phyloP scores from a whole-genome alignment of 2,113 vertebrate genomes.

The Lathamus discolor region DNA sequence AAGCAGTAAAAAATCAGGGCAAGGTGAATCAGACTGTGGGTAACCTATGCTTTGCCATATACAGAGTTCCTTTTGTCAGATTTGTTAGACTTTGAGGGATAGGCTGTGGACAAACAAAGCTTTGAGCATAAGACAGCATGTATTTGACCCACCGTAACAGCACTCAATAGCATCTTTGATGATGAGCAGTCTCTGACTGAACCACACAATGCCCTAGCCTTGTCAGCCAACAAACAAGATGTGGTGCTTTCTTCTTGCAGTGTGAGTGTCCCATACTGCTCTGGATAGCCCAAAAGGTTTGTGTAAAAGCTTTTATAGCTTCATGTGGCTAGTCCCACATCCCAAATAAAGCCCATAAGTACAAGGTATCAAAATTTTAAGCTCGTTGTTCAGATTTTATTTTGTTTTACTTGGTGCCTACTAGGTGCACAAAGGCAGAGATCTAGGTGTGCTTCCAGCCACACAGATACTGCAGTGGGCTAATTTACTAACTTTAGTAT shows the following conservation, averaged over 20 bases:
- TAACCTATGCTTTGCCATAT: neutral
- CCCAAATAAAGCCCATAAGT: neutral
- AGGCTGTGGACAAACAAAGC: neutral
- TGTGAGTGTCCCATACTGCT: neutral
- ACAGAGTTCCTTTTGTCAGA: neutral
- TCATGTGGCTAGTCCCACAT: neutral
- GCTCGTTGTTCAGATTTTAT: neutral
- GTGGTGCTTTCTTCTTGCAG: neutral
- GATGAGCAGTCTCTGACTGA: neutral
- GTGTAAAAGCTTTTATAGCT: neutral
- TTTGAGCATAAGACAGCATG: neutral
- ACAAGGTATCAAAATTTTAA: neutral
- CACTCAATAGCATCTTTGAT: neutral
- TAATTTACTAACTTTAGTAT: neutral
- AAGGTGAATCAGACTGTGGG: neutral
- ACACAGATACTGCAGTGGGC: neutral
- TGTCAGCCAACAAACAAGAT: neutral
- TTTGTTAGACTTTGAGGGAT: neutral
- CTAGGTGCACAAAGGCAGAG: neutral
- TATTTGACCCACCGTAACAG: neutral
- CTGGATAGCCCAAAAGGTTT: neutral
- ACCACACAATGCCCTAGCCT: rapidly evolving
- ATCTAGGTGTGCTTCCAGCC: neutral
- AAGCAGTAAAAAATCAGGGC: neutral
- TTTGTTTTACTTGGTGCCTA: neutral